Conservation (phyloP, 2,797 vertebrate genomes). For the Labroides dimidiatus region DNA sequence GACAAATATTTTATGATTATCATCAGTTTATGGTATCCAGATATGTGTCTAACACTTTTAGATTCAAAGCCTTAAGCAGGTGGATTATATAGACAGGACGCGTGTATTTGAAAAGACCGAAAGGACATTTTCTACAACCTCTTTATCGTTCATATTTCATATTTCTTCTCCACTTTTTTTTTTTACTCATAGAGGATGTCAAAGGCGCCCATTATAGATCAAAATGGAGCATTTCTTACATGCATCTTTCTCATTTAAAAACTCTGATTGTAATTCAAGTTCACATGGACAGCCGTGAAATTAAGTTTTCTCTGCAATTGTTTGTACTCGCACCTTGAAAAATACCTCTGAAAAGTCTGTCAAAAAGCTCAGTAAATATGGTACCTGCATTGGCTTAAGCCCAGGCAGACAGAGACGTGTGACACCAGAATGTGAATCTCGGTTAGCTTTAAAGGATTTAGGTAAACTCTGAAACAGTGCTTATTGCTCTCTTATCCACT, state of each 20-base stretch:
- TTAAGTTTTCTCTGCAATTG: conserved; percentile 52
- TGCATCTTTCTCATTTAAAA: conserved; percentile 13
- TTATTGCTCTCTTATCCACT: conserved; percentile 94
- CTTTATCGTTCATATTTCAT: conserved; percentile 9
- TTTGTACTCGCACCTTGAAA: conserved; percentile 58
- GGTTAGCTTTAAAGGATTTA: conserved; percentile 92
- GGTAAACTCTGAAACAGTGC: conserved; percentile 90
- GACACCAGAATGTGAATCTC: conserved; percentile 78
- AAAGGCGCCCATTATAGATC: conserved; percentile 17
- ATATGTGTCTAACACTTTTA: conserved; percentile 18
- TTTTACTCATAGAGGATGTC: conserved; percentile 11
- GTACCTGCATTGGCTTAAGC: conserved; percentile 72
- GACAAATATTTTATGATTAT: conserved; percentile 41
- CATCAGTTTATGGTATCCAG: conserved; percentile 12
- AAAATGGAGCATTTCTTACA: conserved; percentile 9
- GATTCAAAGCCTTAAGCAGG: conserved; percentile 28
- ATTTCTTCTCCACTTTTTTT: neutral
- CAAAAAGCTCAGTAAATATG: conserved; percentile 75
- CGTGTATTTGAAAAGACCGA: conserved; percentile 19
- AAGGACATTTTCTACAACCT: conserved; percentile 9
- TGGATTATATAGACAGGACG: conserved; percentile 10
- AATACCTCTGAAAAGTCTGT: conserved; percentile 59
- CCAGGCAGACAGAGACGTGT: conserved; percentile 71
- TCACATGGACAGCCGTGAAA: conserved; percentile 46
- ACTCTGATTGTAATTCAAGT: conserved; percentile 24